Evolutionary conservation across 2,113 vertebrate species (phyloP).

Genomic region (Mugil cephalus): DNA sequence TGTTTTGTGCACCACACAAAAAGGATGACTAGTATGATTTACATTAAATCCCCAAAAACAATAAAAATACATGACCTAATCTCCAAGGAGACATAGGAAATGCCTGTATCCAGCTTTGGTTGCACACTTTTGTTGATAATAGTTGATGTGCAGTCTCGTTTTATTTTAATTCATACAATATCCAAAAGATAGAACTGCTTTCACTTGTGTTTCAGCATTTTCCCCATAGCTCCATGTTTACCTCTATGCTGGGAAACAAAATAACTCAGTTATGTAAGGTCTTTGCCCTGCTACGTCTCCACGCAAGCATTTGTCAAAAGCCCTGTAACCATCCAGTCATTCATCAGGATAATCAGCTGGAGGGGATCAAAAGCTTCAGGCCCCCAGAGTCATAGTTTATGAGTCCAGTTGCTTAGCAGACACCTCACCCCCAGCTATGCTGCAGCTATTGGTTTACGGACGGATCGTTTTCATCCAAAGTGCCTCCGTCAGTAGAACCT

Average conservation of each 20-base stretch:
- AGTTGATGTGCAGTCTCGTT: too few relatives aligned
- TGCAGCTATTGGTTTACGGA: constrained; percentile 40
- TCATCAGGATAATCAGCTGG: constrained; percentile 70
- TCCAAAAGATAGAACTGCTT: not conserved
- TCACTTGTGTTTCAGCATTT: not conserved
- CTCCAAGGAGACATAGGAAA: too few relatives aligned
- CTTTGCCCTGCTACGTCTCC: constrained; percentile 59
- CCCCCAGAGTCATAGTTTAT: constrained; percentile 43
- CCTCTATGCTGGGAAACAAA: constrained; percentile 41
- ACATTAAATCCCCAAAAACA: too few relatives aligned
- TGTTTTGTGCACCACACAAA: too few relatives aligned
- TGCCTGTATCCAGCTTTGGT: too few relatives aligned
- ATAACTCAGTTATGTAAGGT: constrained; percentile 60
- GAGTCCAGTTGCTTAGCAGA: constrained; percentile 33
- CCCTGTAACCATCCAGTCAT: constrained; percentile 38
- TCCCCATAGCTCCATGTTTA: constrained; percentile 5
- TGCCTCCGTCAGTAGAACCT: constrained; percentile 28
- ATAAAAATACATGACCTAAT: too few relatives aligned
- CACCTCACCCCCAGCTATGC: constrained; percentile 37
- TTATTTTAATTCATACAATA: not conserved
- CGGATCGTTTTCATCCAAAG: constrained; percentile 15
- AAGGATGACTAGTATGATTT: not conserved
- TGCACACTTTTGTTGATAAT: too few relatives aligned
- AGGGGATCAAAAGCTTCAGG: constrained; percentile 71
- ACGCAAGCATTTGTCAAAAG: constrained; percentile 67